Evolutionary conservation across 2,888 invertebrate genomes (phyloP).

Genomic region (Dilophus febrilis): DNA sequence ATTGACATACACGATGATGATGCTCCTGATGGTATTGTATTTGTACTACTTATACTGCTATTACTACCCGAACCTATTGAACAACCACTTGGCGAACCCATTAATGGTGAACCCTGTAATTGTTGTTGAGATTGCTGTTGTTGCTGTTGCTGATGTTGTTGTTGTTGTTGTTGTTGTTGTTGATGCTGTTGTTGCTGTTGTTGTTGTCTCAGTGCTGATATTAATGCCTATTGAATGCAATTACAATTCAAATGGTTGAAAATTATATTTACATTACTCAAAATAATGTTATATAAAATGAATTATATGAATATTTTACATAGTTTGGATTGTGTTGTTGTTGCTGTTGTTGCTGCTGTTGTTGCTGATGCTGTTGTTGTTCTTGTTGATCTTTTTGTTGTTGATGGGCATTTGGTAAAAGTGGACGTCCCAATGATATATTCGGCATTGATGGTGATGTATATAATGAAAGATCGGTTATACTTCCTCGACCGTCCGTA

Average conservation of each 20-base stretch:
- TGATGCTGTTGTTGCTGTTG: slow-evolving; percentile 17
- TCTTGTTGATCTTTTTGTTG: slow-evolving; percentile 1
- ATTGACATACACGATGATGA: slow-evolving; percentile 11
- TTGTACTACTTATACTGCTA: no score
- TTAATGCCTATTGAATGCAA: slow-evolving; percentile 17
- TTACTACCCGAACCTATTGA: no score
- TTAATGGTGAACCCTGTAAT: slow-evolving; percentile 15
- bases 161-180: slow-evolving; percentile 31
- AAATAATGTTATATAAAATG: no score
- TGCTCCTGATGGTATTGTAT: no score
- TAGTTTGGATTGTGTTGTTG: no score
- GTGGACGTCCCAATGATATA: slow-evolving; percentile 80
- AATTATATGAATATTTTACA: no score
- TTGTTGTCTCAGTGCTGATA: slow-evolving; percentile 20
- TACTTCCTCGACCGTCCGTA: slow-evolving; percentile 42
- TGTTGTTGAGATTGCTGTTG: slow-evolving; percentile 45
- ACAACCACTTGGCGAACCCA: no score
- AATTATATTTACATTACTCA: no score
- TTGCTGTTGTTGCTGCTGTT: no score
- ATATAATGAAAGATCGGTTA: slow-evolving; percentile 62
- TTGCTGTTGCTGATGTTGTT: slow-evolving; percentile 10
- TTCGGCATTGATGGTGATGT: slow-evolving; percentile 95
- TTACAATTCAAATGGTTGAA: no score
- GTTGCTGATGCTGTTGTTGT: no score
- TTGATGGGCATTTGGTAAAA: slow-evolving; percentile 31